Evolutionary conservation across 2,113 vertebrate species (phyloP), one percentile per base, ranked within the genome.

Genomic region (Psittacula cyanocephala): DNA sequence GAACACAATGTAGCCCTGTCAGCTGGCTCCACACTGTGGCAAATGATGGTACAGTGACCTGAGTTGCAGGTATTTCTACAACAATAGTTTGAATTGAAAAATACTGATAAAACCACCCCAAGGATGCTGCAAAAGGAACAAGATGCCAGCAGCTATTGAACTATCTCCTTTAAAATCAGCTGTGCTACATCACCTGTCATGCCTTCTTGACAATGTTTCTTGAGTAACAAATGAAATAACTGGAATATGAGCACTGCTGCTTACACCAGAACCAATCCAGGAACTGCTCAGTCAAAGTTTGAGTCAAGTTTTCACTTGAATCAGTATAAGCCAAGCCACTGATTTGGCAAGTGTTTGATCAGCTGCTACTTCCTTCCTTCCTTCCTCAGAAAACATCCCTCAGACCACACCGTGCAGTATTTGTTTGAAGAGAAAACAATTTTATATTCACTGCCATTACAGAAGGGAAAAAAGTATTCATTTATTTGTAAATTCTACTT

Each of bases 331-430:
- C 81, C 87, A 89, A 94, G 78, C 82, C 85, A 93, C 80, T 81
- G 91, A 82, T 93, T 29, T 88, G 82, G 90, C 79, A 94, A 89
- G 64, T 31, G 46, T 88, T 78, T 75, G 39, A 86, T 86, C 88
- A 96, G 90, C 95, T 96, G 88, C 79, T 89, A 82, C 55, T 82
- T 91, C 81, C 81, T 94, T 97, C 81, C 81, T 94, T 97, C 71
- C 86, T 87, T 89, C 60, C 93, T 91, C 78, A 76, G 91, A 81
- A 96, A 93, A 93, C 72, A 63, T 29, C 78, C 85, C 79, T 91
- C 83, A 83, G 68, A 88, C 59, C 88, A 93, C 79, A 83, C 46
- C 15, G 37, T 33, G 29, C 37, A 88, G 37, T 57, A 77, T 77
- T 91, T 94, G 46, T 76, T 83, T 95, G 53, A 90, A 93, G 80